These are phyloP conservation scores for Ganaspis sp. DNA, from an alignment of 1,140 invertebrate species.

Conservation along the genomic window DNA sequence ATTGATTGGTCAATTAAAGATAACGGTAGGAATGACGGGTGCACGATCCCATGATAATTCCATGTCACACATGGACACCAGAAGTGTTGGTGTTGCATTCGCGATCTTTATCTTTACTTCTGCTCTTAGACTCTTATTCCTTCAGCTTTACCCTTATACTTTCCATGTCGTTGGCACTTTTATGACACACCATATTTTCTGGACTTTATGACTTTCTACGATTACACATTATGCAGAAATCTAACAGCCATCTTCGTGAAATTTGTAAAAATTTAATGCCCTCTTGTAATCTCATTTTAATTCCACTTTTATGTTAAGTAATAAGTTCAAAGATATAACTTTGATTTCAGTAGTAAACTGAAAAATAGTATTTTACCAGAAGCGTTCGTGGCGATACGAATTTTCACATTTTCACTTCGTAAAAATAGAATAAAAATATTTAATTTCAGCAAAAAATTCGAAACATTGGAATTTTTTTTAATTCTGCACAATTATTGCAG, in stretches of 20 bases:
- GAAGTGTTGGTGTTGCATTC: background rate
- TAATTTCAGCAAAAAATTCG: no score
- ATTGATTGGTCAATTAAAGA: constrained; percentile 17
- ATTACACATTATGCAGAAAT: constrained; percentile 30
- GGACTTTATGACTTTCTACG: constrained; percentile 1
- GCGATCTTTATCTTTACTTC: background rate
- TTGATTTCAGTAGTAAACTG: constrained; percentile 1
- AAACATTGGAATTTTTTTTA: no score
- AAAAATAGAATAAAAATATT: background rate
- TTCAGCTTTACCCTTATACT: background rate
- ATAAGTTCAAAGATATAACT: background rate
- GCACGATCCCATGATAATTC: constrained; percentile 7
- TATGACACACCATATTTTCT: constrained; percentile 2
- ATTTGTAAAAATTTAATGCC: constrained; percentile 16
- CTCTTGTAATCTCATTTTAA: constrained; percentile 25
- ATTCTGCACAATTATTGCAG: no score
- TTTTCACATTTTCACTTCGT: background rate
- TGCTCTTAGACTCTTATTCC: background rate
- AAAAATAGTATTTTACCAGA: background rate
- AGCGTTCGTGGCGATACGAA: no score
- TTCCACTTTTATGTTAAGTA: background rate
- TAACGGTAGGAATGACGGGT: background rate
- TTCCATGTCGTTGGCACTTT: constrained; percentile 20
- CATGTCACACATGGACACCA: background rate
- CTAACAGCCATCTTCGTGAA: background rate